Conservation (phyloP, 1,140 invertebrate genomes). For the Zaprionus nigranus region DNA sequence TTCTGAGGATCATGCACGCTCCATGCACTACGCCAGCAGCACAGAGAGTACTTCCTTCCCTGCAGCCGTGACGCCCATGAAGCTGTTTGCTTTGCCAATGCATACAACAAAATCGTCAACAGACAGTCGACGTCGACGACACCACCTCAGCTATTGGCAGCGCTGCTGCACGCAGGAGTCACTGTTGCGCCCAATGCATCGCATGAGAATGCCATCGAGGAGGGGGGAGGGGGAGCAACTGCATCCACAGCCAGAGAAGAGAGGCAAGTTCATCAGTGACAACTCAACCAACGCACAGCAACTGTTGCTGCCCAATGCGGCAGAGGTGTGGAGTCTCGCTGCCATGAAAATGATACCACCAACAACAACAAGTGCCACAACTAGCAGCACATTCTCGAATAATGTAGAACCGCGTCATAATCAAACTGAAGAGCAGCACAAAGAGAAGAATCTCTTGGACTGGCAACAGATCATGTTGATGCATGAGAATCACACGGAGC, state of each 20-base stretch:
- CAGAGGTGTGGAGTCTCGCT: slow-evolving; percentile 76
- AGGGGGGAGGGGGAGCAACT: slow-evolving; percentile 39
- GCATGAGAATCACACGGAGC: slow-evolving; percentile 59
- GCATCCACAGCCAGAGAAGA: slow-evolving; percentile 61
- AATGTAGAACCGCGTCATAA: slow-evolving; percentile 57
- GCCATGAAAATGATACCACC: slow-evolving; percentile 70
- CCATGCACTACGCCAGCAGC: slow-evolving; percentile 53
- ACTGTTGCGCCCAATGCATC: slow-evolving; percentile 41
- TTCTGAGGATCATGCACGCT: slow-evolving; percentile 47
- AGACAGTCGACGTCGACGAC: slow-evolving; percentile 17
- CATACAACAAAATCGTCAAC: slow-evolving; percentile 23
- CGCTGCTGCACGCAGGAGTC: slow-evolving; percentile 35
- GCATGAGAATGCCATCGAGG: slow-evolving; percentile 65
- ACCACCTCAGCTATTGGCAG: slow-evolving; percentile 37
- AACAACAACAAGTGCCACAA: slow-evolving; percentile 15
- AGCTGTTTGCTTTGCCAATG: slow-evolving; percentile 55
- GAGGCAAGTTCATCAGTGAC: slow-evolving; percentile 73
- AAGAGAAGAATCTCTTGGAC: slow-evolving; percentile 72
- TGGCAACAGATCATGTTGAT: slow-evolving; percentile 75
- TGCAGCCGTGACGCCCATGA: slow-evolving; percentile 60
- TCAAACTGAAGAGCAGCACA: slow-evolving; percentile 44
- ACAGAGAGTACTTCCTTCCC: slow-evolving; percentile 32
- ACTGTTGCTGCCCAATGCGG: slow-evolving; percentile 64
- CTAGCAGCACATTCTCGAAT: slow-evolving; percentile 46
- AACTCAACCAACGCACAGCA: slow-evolving; percentile 79